phyloP scores from a whole-genome alignment of 2,797 vertebrate genomes.

The Molossus molossus region DNA sequence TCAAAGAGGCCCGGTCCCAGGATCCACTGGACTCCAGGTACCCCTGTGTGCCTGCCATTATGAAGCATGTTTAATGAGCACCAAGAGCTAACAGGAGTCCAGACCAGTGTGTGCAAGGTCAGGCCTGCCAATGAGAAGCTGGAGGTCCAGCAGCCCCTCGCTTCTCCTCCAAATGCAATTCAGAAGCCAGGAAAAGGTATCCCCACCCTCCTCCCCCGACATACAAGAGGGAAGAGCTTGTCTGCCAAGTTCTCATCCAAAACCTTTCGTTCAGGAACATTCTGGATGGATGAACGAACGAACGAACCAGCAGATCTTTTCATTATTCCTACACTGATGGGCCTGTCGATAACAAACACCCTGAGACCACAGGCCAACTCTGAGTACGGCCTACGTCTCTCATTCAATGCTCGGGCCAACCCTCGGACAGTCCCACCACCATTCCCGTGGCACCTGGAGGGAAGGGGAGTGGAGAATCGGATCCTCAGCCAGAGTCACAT shows the following conservation, averaged over 20 bases:
- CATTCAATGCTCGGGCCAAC: accelerated
- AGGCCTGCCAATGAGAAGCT: not conserved
- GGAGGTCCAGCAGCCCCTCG: not conserved
- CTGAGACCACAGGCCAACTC: accelerated
- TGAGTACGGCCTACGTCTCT: accelerated
- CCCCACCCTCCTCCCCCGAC: not conserved
- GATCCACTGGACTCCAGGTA: not conserved
- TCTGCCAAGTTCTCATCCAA: not conserved
- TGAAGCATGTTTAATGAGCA: not conserved
- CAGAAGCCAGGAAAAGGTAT: not conserved
- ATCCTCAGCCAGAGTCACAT: not conserved
- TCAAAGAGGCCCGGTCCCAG: not conserved
- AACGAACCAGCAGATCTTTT: not conserved
- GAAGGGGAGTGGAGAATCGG: not conserved
- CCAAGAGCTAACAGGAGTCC: not conserved
- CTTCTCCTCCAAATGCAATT: not conserved
- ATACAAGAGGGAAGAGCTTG: not conserved
- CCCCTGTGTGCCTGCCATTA: not conserved
- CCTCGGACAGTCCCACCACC: not conserved
- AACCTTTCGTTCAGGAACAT: not conserved
- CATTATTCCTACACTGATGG: not conserved
- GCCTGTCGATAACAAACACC: not conserved
- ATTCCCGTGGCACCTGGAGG: not conserved
- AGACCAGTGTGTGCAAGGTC: not conserved
- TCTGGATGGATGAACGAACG: too few species aligned